These are phyloP conservation scores for Tetrax tetrax DNA, from an alignment of 2,113 vertebrate species.

Conservation along the genomic window DNA sequence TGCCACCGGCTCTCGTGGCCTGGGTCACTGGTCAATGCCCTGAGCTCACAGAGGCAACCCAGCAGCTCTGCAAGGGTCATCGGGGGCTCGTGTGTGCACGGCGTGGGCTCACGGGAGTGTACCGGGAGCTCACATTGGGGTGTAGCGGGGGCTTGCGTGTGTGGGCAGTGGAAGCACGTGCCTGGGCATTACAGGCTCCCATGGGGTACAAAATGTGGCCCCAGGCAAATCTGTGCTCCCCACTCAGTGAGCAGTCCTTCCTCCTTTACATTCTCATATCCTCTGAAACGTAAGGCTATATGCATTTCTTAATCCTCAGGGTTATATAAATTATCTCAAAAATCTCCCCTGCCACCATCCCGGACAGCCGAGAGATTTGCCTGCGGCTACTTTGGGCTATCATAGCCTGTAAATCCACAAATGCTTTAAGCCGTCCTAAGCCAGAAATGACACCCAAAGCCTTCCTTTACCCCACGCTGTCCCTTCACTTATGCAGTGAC, in stretches of 20 bases:
- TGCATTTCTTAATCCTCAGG: not conserved
- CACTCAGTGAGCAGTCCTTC: not conserved
- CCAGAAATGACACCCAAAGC: not conserved
- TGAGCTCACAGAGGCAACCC: not conserved
- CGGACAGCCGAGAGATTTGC: not conserved
- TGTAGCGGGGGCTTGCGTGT: no score
- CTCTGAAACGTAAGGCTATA: not conserved
- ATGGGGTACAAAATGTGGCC: not conserved
- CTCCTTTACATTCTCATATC: not conserved
- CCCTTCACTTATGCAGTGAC: not conserved
- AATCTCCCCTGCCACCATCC: not conserved
- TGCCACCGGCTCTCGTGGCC: fast-evolving
- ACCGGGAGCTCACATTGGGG: fast-evolving
- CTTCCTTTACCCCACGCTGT: not conserved
- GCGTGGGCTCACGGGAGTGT: fast-evolving
- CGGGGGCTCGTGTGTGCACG: fast-evolving
- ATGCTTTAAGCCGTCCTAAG: slow-evolving; percentile 18
- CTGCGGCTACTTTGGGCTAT: not conserved
- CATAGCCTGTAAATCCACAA: slow-evolving; percentile 6
- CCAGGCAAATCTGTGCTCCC: not conserved
- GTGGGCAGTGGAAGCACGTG: fast-evolving
- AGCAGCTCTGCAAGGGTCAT: not conserved
- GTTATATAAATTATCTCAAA: not conserved
- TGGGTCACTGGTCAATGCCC: not conserved
- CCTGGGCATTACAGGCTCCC: not conserved